Evolutionary conservation across 2,888 invertebrate species (phyloP).

Genomic region (Argyresthia albistria): DNA sequence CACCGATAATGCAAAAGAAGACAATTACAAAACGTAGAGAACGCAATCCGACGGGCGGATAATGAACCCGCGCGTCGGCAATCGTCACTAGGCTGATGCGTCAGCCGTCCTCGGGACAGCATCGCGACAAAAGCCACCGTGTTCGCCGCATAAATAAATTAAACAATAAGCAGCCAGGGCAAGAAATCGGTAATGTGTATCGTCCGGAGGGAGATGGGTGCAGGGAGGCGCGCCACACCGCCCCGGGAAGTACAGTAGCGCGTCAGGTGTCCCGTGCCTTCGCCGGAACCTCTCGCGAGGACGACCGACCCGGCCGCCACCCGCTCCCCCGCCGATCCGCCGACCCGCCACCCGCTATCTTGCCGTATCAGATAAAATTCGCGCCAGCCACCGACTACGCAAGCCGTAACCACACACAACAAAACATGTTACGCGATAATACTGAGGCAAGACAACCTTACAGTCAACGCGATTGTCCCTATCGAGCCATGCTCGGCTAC

Average conservation of each 20-base stretch:
- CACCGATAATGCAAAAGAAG: not conserved
- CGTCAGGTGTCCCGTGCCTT: constrained; percentile 51
- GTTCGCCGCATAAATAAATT: constrained; percentile 67
- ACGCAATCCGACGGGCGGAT: constrained; percentile 29
- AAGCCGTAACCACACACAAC: constrained; percentile 37
- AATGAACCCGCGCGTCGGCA: constrained; percentile 55
- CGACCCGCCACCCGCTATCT: constrained; percentile 67
- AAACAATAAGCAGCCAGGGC: constrained; percentile 67
- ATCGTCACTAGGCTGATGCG: constrained; percentile 40
- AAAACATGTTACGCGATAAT: constrained; percentile 44
- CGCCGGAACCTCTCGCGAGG: not conserved
- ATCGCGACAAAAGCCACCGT: constrained; percentile 47
- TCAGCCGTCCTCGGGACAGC: constrained; percentile 27
- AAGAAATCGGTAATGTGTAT: constrained; percentile 70
- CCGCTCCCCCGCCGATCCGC: constrained; percentile 48
- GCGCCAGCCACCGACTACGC: constrained; percentile 70
- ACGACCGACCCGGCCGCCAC: constrained; percentile 1
- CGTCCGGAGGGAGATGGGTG: constrained; percentile 53
- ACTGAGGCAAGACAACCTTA: constrained; percentile 36
- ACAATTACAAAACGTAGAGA: not conserved
- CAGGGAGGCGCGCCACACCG: constrained; percentile 55
- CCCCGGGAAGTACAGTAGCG: constrained; percentile 66
- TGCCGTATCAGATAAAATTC: constrained; percentile 50
- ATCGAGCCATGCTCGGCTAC: constrained; percentile 38
- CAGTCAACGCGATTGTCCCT: constrained; percentile 9